These are phyloP conservation scores for Oceanodroma leucorhoa DNA, from an alignment of 2,797 vertebrate genomes.

Conservation along the genomic window DNA sequence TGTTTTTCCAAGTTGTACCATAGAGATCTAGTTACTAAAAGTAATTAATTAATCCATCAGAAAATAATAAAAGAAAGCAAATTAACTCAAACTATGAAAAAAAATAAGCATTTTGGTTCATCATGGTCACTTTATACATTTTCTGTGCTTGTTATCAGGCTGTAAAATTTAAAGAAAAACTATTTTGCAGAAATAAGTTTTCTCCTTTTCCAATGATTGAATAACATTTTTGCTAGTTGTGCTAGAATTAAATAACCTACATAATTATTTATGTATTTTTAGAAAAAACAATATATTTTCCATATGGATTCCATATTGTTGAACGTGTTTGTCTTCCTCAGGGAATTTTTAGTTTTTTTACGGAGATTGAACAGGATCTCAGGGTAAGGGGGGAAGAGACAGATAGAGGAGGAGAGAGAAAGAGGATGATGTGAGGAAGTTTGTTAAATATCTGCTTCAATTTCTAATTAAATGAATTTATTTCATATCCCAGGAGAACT, in stretches of 20 bases:
- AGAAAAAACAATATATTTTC: not conserved
- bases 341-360: not conserved
- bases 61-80: not conserved
- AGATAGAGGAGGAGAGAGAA: not conserved
- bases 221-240: not conserved
- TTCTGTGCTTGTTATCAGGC: not conserved
- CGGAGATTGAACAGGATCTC: not conserved
- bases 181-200: not conserved
- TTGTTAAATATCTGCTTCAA: not conserved
- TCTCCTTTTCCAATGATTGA: not conserved
- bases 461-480: not conserved
- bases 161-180: not conserved
- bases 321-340: not conserved
- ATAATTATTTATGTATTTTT: not conserved
- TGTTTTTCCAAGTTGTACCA: not conserved
- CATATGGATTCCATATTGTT: not conserved
- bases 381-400: fast-evolving
- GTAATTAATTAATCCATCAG: not conserved
- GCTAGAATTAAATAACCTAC: not conserved
- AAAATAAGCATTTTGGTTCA: not conserved
- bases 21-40: not conserved
- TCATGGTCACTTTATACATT: not conserved
- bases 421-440: not conserved
- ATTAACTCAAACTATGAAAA: not conserved
- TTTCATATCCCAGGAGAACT: not conserved